Evolutionary conservation across 2,888 invertebrate species (phyloP), one percentile per base, ranked within the genome.

Genomic region (Nymphalis polychloros): DNA sequence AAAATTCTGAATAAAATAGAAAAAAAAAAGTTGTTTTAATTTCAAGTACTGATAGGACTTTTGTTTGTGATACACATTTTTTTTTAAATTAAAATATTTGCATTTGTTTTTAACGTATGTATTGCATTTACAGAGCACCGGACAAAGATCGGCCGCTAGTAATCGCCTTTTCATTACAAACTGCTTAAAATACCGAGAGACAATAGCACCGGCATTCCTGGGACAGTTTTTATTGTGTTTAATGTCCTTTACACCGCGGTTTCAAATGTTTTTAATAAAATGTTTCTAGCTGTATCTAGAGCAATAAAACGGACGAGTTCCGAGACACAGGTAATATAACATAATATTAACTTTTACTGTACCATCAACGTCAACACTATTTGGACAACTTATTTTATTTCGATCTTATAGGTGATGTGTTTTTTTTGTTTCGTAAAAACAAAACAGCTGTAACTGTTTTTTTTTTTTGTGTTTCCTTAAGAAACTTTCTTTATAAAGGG

Each of bases 151-250:
- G 72, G 71, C 69, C 71, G 73, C 78, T 71, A 77, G 81, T 81
- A 81, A 84, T 83, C 80, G 74, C 79, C 82, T 84, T 88, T 89
- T 86, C 88, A 88, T 88, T 89, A 87, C 85, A 73, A 71, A 76
- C 86, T 87, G 89, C 77, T 89, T 89, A 89, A 84, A 85, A 89
- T 89, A 86, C 87, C 87, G 76, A 35, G 64, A 64, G 53, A 63
- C 71, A 64, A 64, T 72, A 70, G 69, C 31, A 69, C 67, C 62
- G 62, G 66, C 70, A 73, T 75, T 75, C 73, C 72, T 69, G 68
- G 68, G 67, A 72, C 69, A 70, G 66, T 71, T 76, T 75, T 71
- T 70, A 68, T 71, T 72, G 70, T 76, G 64, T 70, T 60, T 71
- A 68, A 68, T 70, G 70, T 66, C 55, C 27, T 35, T 53, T 59